phyloP scores from a whole-genome alignment of 2,113 vertebrate genomes.

The Lepus europaeus region DNA sequence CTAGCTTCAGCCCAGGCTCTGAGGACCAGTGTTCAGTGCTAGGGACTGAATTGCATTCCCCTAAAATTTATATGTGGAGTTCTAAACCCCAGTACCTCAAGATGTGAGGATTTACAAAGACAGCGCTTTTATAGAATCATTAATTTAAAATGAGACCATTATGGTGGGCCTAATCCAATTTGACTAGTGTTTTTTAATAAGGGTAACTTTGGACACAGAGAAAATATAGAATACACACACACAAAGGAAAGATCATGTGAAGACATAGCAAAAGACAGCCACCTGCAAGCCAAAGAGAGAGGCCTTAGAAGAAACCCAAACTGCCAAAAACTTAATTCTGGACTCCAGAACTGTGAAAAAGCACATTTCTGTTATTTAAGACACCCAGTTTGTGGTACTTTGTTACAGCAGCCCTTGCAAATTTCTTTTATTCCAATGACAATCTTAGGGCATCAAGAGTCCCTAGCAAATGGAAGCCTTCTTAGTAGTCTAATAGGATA shows the following conservation, averaged over 20 bases:
- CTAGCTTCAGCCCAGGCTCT: background rate
- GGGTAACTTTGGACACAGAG: background rate
- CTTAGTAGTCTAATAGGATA: background rate
- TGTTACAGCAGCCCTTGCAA: background rate
- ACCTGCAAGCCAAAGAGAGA: background rate
- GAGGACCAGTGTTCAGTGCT: background rate
- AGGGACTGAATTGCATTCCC: background rate
- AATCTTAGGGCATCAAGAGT: background rate
- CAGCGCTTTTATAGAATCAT: background rate
- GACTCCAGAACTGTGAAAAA: constrained; percentile 4
- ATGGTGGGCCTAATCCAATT: background rate
- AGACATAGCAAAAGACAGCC: background rate
- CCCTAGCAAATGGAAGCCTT: background rate
- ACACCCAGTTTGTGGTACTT: background rate
- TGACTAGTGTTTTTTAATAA: background rate
- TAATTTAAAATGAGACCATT: background rate
- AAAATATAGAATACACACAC: background rate
- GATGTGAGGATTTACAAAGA: background rate
- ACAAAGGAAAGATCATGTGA: background rate
- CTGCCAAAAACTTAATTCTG: background rate
- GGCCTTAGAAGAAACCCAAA: background rate
- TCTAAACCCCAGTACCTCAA: background rate
- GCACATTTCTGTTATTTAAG: background rate
- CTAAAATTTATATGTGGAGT: constrained; percentile 23
- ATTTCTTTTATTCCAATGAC: constrained; percentile 3